Conservation (phyloP, 2,113 vertebrate species). For the Mellivora capensis region DNA sequence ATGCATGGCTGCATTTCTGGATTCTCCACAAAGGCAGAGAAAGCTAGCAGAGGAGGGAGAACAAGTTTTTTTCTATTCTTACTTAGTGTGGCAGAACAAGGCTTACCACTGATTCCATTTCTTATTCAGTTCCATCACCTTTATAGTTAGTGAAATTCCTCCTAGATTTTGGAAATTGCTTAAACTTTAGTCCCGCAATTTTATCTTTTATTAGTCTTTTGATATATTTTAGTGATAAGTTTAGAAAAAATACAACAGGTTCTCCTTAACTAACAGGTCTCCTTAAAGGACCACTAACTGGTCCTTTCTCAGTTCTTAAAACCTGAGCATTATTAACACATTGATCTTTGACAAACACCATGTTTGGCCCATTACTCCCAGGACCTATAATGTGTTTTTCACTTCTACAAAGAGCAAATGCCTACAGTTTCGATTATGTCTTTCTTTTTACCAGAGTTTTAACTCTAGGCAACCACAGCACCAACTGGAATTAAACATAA, state of each 20-base stretch:
- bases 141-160: neutral
- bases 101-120: neutral
- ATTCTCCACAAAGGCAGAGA: neutral
- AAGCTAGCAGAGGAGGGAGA: neutral
- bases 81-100: neutral
- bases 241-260: neutral
- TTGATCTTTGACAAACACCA: neutral
- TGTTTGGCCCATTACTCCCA: neutral
- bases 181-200: neutral
- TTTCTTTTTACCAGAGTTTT: neutral
- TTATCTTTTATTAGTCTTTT: neutral
- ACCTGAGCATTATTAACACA: neutral
- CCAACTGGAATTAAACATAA: neutral
- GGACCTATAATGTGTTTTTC: neutral
- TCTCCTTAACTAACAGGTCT: neutral
- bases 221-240: neutral
- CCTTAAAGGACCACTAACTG: too few relatives aligned
- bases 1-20: neutral
- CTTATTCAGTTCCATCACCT: neutral
- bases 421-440: neutral
- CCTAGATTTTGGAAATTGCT: neutral
- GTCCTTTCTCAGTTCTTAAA: neutral
- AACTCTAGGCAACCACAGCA: neutral
- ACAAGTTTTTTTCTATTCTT: neutral
- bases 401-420: neutral